Conservation (phyloP, 2,113 vertebrate species). For the Corydoras sp. region DNA sequence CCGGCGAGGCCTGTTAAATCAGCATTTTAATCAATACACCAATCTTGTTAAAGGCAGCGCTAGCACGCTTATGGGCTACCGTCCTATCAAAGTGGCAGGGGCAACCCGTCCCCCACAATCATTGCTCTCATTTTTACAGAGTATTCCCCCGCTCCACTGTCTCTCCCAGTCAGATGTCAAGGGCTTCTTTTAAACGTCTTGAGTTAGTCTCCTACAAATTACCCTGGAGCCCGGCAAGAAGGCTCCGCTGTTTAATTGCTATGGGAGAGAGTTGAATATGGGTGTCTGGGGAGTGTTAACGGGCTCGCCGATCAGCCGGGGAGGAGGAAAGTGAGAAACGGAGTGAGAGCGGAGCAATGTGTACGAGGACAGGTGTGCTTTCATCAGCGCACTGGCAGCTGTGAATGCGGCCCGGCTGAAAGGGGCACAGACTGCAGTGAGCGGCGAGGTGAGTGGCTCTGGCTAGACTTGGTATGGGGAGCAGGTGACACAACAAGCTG, state of each 20-base stretch:
- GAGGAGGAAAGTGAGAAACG: slow-evolving; percentile 9
- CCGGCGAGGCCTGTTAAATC: slow-evolving; percentile 81
- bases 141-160: slow-evolving; percentile 25
- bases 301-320: slow-evolving; percentile 55
- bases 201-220: slow-evolving; percentile 53
- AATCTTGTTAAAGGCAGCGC: slow-evolving; percentile 83
- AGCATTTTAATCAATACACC: slow-evolving; percentile 97
- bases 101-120: slow-evolving; percentile 47
- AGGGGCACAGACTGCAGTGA: slow-evolving; percentile 41
- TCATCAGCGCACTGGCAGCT: slow-evolving; percentile 72
- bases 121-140: slow-evolving; percentile 34
- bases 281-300: slow-evolving; percentile 61
- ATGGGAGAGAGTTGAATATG: slow-evolving; percentile 65
- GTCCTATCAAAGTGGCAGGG: slow-evolving; percentile 67
- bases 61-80: slow-evolving; percentile 73
- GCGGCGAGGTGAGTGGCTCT: slow-evolving; percentile 40
- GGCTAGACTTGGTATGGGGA: slow-evolving; percentile 60
- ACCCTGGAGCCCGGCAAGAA: slow-evolving; percentile 60
- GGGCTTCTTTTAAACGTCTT: slow-evolving; percentile 45
- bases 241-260: slow-evolving; percentile 67
- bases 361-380: slow-evolving; percentile 66
- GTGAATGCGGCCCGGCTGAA: slow-evolving; percentile 62
- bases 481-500: slow-evolving; percentile 67
- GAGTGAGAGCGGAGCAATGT: slow-evolving; percentile 26
- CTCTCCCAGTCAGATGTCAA: slow-evolving; percentile 45